Base-by-base conservation (phyloP, 2,797 vertebrate species). In the Pagetopsis macropterus region DNA sequence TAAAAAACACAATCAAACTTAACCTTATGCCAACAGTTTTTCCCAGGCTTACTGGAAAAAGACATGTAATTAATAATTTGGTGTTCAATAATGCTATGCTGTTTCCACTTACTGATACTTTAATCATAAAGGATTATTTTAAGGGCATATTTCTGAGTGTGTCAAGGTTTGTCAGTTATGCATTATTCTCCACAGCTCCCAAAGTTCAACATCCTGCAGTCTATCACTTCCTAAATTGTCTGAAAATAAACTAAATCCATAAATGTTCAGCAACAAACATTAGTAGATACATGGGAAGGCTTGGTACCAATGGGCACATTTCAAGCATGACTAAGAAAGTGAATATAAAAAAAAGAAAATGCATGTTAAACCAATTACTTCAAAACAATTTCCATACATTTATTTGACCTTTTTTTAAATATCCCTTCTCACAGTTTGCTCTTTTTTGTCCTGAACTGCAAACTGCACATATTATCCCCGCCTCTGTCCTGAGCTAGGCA, bases 391-490 rank as follows among this genome's bases (percentile, higher is more conserved):
- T 63, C 19, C 14, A 31, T 41, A 10, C 41, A 41, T 23, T 3
- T 17, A 55, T 37, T 55, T 31, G 48, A n/a, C 9, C 3, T 21
- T n/a, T 9, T 54, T 59, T 27, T 0, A 21, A 31, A 59, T 23
- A 45, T 68, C 44, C 21, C 9, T 54, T 9, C 52, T 65, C 33
- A 59, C 21, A 59, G 12, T 57, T 3, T 51, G 2, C 14, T 63
- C 0, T 71, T 6, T 71, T 61, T 79, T 19, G 54, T 70, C 33
- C 23, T 41, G 46, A 55, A 37, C n/a, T 61, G 46, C 70, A 73
- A 77, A 78, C 70, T 76, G 49, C 65, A 52, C 55, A 68, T 12
- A 55, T 77, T 12, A 58, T 88, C 76, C 72, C 72, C 6, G 7
- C 52, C 67, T 72, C 69, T 15, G 40, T 72, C 71, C 60, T 31